A percentile compares a stretch with the other conserved stretches of the same genome.
Conservation (phyloP, 1,140 invertebrate genomes). For the Trachymyrmex cornetzi region DNA sequence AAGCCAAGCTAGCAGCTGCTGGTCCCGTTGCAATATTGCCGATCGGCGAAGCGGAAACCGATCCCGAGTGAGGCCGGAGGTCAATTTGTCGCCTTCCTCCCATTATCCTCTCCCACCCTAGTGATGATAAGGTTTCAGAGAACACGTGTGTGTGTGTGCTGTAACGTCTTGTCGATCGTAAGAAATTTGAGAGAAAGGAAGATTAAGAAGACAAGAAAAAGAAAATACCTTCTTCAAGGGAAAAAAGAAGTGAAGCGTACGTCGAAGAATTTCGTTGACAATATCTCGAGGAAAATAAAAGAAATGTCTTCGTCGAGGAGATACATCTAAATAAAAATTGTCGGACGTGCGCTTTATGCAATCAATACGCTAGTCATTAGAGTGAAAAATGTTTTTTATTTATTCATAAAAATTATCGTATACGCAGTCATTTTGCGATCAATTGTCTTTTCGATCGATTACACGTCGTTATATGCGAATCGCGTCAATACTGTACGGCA, state of each 20-base stretch:
- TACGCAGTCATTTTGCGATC: neutral
- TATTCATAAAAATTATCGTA: constrained; percentile 7
- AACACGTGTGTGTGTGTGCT: constrained; percentile 9
- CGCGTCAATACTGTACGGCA: neutral
- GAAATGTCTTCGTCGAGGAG: neutral
- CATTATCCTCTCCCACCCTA: constrained; percentile 19
- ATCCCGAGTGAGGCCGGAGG: constrained; percentile 79
- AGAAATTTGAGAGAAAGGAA: neutral
- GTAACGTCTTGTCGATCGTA: neutral
- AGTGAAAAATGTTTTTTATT: constrained; percentile 51
- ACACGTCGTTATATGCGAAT: neutral
- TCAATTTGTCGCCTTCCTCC: neutral
- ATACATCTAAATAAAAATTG: neutral
- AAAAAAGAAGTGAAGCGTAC: neutral
- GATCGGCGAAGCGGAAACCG: constrained; percentile 81
- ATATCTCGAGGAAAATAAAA: neutral
- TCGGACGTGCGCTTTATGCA: constrained; percentile 9
- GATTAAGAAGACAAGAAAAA: neutral
- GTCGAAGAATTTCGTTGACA: constrained; percentile 10
- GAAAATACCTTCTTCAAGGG: neutral
- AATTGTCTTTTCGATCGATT: neutral
- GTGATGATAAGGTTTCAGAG: constrained; percentile 49
- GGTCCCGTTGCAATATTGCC: constrained; percentile 83
- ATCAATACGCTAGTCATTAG: constrained; percentile 60
- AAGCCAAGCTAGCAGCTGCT: constrained; percentile 84